Base-by-base conservation (phyloP, 2,888 invertebrate species). In the Drosophila atripex region DNA sequence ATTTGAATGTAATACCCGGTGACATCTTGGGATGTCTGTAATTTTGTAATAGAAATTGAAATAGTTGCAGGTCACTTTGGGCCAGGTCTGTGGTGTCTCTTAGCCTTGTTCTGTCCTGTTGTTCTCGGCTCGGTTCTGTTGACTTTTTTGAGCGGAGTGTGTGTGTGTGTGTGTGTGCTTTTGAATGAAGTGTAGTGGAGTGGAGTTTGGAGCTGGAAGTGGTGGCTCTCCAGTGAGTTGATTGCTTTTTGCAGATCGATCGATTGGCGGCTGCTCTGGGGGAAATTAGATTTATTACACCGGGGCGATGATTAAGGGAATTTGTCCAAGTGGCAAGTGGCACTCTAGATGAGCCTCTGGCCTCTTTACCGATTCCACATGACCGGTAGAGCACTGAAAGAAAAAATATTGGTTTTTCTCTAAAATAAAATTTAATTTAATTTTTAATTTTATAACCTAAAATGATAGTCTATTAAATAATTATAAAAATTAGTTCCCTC, bases 251-350 rank as follows among this genome's bases (percentile, higher is more conserved):
- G 39, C 51, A 50, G 53, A 53, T 50, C 71, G 53, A 54, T 54
- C 49, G 65, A 25, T 54, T 58, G 53, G 32, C 16, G 46, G 53
- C 51, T 49, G 53, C 59, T 66, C 64, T 75, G 75, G 78, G 76
- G 73, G 55, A 77, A 78, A 78, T 86, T 71, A 57, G 75, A 82
- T 82, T 82, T 82, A 86, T 82, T 78, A 77, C 72, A 74, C 60
- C 50, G 39, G 56, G 53, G 61, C 66, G 53, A 74, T 80, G 80
- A 84, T 77, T 71, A 71, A 57, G 75, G 59, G 52, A 70, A 80
- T 85, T 82, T 70, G 57, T 58, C 32, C 45, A 51, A 50, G 63
- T 52, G 58, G 69, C 51, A 69, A 69, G 69, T 69, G 69, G 52
- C 68, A 58, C 68, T 69, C 35, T 16, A 58, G 58, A 50, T 43